Evolutionary conservation across 2,113 vertebrate genomes (phyloP).

Genomic region (Quiscalus mexicanus): DNA sequence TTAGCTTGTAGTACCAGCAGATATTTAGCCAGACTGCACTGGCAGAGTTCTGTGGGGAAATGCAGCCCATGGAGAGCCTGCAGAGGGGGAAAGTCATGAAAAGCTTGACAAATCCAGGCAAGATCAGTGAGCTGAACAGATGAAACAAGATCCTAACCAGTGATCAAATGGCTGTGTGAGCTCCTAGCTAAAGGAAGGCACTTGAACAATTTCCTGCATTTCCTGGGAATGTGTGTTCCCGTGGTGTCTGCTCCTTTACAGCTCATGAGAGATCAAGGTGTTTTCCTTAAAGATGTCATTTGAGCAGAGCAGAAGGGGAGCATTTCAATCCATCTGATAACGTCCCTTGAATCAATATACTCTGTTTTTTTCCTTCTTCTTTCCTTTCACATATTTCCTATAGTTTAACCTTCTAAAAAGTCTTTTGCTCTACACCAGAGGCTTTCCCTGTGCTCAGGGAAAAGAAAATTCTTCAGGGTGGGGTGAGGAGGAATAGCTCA

Average conservation of each 20-base stretch:
- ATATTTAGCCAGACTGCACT: slow-evolving; percentile 2
- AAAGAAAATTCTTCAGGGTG: background rate
- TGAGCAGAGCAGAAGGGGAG: background rate
- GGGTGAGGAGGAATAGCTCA: background rate
- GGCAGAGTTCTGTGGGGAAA: slow-evolving; percentile 33
- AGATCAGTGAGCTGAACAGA: background rate
- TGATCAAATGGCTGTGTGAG: background rate
- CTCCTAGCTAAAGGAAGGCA: background rate
- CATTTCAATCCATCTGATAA: background rate
- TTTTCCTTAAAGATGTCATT: background rate
- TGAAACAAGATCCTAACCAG: background rate
- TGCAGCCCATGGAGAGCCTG: background rate
- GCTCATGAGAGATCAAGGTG: background rate
- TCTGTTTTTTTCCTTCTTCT: background rate
- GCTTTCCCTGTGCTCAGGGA: background rate
- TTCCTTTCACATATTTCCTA: background rate
- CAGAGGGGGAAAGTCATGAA: background rate
- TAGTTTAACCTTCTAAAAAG: background rate
- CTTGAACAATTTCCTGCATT: background rate
- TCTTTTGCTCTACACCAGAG: background rate
- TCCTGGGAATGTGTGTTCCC: background rate
- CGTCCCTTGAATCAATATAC: background rate
- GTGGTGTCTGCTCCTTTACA: background rate
- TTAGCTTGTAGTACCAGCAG: slow-evolving; percentile 33
- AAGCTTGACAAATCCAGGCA: background rate